Conservation (phyloP, 2,888 invertebrate genomes). For the Andrena marginata region DNA sequence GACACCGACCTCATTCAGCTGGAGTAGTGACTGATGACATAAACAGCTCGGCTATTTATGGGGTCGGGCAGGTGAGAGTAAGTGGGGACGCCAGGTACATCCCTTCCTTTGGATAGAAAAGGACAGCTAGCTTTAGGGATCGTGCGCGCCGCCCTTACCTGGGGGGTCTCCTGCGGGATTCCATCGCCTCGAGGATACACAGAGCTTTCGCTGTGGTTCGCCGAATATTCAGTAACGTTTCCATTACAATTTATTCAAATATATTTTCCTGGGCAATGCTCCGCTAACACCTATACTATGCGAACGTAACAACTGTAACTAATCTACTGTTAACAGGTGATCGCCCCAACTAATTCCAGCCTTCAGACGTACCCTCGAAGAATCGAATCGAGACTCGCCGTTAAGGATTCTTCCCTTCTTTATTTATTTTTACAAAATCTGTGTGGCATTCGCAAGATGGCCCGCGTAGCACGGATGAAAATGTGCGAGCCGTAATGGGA, state of each 20-base stretch:
- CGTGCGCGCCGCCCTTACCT: background rate
- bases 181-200: background rate
- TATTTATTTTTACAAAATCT: background rate
- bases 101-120: constrained; percentile 38
- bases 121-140: background rate
- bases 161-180: background rate
- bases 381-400: no score
- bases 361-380: no score
- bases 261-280: background rate
- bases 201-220: background rate
- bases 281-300: background rate
- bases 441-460: background rate
- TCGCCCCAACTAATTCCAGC: no score
- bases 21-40: constrained; percentile 64
- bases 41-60: constrained; percentile 56
- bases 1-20: constrained; percentile 15
- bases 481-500: background rate
- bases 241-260: background rate
- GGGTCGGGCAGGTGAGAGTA: constrained; percentile 34
- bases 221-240: background rate
- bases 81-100: constrained; percentile 61
- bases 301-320: background rate
- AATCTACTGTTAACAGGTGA: background rate
- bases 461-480: background rate
- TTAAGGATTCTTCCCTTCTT: background rate